phyloP scores from a whole-genome alignment of 2,797 vertebrate genomes.

The Oreortyx pictus region DNA sequence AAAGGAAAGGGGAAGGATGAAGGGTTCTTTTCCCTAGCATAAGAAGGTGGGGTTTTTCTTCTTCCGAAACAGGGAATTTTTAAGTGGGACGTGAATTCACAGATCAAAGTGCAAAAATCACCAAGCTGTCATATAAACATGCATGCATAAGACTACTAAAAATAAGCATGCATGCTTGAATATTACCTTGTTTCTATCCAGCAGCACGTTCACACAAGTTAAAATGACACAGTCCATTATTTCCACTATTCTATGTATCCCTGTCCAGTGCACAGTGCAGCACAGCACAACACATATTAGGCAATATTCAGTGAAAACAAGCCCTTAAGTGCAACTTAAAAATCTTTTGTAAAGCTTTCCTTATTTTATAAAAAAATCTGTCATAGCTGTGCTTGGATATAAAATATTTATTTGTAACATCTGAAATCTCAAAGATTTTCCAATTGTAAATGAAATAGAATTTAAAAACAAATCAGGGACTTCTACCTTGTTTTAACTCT shows the following conservation, averaged over 20 bases:
- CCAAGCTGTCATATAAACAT: constrained; percentile 61
- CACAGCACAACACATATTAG: neutral
- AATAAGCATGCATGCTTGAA: constrained; percentile 32
- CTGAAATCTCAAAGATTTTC: constrained; percentile 41
- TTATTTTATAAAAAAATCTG: neutral
- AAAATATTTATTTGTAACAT: constrained; percentile 29
- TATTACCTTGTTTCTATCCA: constrained; percentile 41
- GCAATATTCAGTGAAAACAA: neutral
- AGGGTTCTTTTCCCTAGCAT: neutral
- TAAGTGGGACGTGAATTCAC: constrained; percentile 57
- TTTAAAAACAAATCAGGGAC: neutral
- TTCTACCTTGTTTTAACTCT: constrained; percentile 52
- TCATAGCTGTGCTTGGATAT: neutral
- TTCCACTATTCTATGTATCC: neutral
- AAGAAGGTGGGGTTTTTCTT: neutral
- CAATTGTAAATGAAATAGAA: constrained; percentile 32
- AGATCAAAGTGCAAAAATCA: constrained; percentile 70
- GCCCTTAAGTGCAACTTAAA: neutral
- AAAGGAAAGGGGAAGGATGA: neutral
- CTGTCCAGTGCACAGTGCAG: neutral
- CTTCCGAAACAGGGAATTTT: constrained; percentile 35
- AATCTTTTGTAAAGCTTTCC: neutral
- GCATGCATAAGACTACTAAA: constrained; percentile 48
- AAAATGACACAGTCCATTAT: neutral
- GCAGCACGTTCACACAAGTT: constrained; percentile 36